phyloP scores from a whole-genome alignment of 2,113 vertebrate species.

The Taxidea taxus region DNA sequence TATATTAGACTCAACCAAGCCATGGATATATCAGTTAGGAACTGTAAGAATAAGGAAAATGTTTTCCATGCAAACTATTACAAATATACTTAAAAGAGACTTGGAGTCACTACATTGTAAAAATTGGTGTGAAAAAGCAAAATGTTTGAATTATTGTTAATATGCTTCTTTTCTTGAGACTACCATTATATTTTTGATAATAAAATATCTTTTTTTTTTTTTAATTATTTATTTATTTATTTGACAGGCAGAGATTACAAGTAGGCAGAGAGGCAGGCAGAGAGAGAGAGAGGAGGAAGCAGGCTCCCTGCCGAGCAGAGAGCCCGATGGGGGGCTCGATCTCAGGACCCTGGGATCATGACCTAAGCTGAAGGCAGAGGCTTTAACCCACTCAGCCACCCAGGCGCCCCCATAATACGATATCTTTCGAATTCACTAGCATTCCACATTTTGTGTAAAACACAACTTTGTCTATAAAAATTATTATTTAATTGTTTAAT shows the following conservation, averaged over 20 bases:
- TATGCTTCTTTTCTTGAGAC: neutral
- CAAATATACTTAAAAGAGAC: neutral
- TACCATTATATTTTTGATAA: neutral
- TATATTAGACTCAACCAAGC: neutral
- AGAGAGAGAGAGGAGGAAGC: no score
- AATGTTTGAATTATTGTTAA: neutral
- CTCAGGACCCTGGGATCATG: no score
- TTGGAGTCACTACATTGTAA: neutral
- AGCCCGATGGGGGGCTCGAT: no score
- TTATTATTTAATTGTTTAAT: neutral
- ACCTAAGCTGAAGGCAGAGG: no score
- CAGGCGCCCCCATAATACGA: no score
- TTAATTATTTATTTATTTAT: no score
- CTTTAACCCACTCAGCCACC: no score
- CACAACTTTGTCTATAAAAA: neutral
- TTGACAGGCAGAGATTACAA: no score
- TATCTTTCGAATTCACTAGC: neutral
- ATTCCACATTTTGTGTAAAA: neutral
- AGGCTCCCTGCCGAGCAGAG: no score
- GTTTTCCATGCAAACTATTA: neutral
- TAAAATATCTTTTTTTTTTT: neutral
- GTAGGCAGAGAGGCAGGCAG: no score
- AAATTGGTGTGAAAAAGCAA: neutral
- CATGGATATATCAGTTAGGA: neutral
- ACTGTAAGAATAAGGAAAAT: neutral